These are phyloP conservation scores for Ceyx cyanopectus DNA, from an alignment of 2,113 vertebrate genomes.

Conservation along the genomic window DNA sequence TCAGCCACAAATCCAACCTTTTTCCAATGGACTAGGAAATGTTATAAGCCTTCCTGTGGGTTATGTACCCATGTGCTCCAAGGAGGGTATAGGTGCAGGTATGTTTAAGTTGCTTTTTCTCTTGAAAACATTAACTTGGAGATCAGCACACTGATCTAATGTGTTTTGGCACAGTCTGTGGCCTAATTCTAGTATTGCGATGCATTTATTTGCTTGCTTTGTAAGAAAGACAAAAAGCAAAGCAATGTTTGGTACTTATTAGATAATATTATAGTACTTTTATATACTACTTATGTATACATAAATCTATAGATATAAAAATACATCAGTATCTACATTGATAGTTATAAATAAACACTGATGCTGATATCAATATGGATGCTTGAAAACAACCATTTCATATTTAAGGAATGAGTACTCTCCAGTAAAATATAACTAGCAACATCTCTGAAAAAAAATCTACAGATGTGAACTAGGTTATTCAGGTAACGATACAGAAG, in stretches of 20 bases:
- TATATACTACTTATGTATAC: neutral
- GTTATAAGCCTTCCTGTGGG: neutral
- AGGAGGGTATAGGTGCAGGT: neutral
- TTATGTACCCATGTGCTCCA: fast-evolving
- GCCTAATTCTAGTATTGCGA: neutral
- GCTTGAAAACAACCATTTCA: neutral
- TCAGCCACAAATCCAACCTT: neutral
- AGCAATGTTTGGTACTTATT: neutral
- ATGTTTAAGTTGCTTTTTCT: neutral
- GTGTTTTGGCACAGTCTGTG: neutral
- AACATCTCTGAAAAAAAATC: neutral
- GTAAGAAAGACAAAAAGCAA: neutral
- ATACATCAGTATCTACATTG: neutral
- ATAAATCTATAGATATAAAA: neutral
- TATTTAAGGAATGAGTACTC: neutral
- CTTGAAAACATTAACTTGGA: neutral
- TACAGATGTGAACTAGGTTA: neutral
- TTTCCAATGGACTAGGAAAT: neutral
- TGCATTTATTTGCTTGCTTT: neutral
- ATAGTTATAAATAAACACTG: neutral
- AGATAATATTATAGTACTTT: neutral
- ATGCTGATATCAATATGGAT: neutral
- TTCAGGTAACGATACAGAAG: neutral
- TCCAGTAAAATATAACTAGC: neutral
- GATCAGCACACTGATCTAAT: neutral